phyloP scores from a whole-genome alignment of 2,888 invertebrate genomes.

The Andrena praecox region DNA sequence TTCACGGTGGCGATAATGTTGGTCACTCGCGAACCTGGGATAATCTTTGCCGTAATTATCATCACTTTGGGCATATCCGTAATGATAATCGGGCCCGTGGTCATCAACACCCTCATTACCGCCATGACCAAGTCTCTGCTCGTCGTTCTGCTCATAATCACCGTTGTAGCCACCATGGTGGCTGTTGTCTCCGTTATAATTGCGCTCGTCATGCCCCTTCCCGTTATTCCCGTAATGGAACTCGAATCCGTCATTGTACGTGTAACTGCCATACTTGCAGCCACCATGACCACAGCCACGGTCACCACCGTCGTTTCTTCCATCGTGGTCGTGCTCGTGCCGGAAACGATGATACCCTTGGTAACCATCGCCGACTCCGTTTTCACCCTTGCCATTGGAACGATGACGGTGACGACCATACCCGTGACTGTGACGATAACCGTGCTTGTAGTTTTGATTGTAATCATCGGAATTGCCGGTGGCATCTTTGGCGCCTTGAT shows the following conservation, averaged over 20 bases:
- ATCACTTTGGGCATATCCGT: conserved; percentile 3
- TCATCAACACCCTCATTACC: conserved; percentile 30
- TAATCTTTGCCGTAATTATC: conserved; percentile 41
- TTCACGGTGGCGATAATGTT: conserved; percentile 10
- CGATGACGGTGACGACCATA: neutral
- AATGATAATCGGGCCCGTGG: conserved; percentile 21
- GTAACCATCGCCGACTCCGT: conserved; percentile 55
- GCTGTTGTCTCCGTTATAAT: neutral
- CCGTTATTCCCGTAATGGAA: conserved; percentile 32
- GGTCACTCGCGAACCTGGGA: neutral
- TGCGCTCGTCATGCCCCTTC: neutral
- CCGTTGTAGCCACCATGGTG: neutral
- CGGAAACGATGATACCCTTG: conserved; percentile 36
- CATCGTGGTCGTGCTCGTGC: conserved; percentile 64
- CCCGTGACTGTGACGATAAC: conserved; percentile 23
- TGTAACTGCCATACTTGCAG: neutral
- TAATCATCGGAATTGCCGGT: conserved; percentile 2
- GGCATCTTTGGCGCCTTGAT: neutral
- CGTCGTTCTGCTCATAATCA: neutral
- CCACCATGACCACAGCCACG: conserved; percentile 43
- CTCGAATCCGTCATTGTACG: conserved; percentile 35
- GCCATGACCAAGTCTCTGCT: conserved; percentile 15
- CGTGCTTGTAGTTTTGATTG: conserved; percentile 20
- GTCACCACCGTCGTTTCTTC: conserved; percentile 59
- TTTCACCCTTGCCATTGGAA: conserved; percentile 32